phyloP scores from a whole-genome alignment of 2,797 vertebrate genomes.

The Epinephelus malabaricus region DNA sequence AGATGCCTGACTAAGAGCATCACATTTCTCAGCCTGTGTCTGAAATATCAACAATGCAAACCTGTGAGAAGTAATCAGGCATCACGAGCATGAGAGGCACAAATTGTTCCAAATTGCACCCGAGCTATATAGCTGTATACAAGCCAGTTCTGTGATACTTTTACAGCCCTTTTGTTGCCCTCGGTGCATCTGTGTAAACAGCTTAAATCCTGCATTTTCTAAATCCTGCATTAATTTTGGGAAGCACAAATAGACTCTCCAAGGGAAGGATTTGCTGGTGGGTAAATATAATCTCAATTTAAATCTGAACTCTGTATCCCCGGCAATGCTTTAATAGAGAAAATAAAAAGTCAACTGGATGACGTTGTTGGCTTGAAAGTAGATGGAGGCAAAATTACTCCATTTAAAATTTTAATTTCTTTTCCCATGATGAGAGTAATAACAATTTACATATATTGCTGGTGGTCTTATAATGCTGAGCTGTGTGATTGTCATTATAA shows the following conservation, averaged over 20 bases:
- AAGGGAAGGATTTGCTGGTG: constrained; percentile 54
- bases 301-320: constrained; percentile 49
- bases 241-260: constrained; percentile 56
- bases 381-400: background rate
- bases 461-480: background rate
- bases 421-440: background rate
- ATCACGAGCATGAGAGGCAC: constrained; percentile 18
- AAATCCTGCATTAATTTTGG: constrained; percentile 70
- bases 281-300: constrained; percentile 63
- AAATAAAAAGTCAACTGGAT: background rate
- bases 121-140: constrained; percentile 3
- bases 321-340: background rate
- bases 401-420: background rate
- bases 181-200: constrained; percentile 56
- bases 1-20: background rate
- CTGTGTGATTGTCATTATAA: background rate
- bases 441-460: background rate
- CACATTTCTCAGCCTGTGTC: background rate
- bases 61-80: constrained; percentile 35
- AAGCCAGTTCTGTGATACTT: constrained; percentile 26
- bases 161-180: constrained; percentile 48
- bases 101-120: constrained; percentile 35
- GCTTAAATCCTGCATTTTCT: constrained; percentile 65
- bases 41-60: constrained; percentile 32
- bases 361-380: background rate